Conservation (phyloP, 2,113 vertebrate genomes). For the Neoarius graeffei region DNA sequence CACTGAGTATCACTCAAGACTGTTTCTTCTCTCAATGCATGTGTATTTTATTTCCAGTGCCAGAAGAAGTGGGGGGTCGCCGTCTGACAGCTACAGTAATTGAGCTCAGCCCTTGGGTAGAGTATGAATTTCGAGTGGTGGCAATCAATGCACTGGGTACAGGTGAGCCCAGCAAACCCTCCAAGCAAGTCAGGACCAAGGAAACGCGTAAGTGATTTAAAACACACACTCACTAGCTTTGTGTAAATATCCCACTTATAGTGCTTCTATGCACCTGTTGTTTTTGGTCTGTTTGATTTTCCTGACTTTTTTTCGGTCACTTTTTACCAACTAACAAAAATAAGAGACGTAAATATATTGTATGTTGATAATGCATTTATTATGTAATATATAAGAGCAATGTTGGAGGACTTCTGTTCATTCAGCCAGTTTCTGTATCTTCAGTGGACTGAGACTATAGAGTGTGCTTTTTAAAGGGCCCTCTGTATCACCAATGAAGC, state of each 20-base stretch:
- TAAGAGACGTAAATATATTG: background rate
- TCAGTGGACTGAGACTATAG: background rate
- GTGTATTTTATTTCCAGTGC: constrained; percentile 75
- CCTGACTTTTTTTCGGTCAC: background rate
- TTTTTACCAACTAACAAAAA: background rate
- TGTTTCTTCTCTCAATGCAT: constrained; percentile 30
- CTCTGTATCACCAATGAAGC: background rate
- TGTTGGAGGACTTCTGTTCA: background rate
- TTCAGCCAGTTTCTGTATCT: background rate
- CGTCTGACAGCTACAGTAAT: constrained; percentile 91
- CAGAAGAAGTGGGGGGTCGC: constrained; percentile 85
- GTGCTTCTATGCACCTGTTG: background rate
- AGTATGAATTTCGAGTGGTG: constrained; percentile 92
- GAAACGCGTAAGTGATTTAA: constrained; percentile 83
- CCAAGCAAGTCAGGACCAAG: constrained; percentile 89
- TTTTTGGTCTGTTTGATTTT: background rate
- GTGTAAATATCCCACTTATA: background rate
- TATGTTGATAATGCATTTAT: background rate
- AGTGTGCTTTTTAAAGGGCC: background rate
- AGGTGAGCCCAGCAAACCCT: constrained; percentile 91
- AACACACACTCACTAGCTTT: background rate
- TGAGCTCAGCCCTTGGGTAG: constrained; percentile 94
- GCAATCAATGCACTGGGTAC: constrained; percentile 91
- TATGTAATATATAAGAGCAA: background rate
- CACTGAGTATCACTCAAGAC: background rate